phyloP scores from a whole-genome alignment of 64 coral and sea anemone species.

The Dendrophyllia cribrosa region DNA sequence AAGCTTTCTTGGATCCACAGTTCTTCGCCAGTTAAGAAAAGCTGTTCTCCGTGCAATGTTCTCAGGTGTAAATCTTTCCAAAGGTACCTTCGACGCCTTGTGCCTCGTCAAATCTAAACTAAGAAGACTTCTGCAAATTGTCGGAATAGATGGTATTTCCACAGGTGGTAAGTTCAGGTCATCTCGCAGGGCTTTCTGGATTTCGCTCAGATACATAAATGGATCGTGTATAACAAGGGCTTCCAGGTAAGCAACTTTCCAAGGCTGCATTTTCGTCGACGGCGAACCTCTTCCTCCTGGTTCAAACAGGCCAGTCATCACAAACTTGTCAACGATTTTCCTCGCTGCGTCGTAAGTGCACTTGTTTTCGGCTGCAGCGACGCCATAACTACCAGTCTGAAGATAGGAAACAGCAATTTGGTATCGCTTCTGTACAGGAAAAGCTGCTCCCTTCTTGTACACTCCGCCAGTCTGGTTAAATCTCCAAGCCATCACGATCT shows the following conservation, averaged over 20 bases:
- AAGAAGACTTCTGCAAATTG: too few relatives aligned
- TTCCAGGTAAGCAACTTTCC: slow-evolving; percentile 24
- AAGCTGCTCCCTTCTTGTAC: slow-evolving; percentile 4
- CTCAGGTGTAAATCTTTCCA: too few relatives aligned
- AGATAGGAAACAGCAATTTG: slow-evolving; percentile 40
- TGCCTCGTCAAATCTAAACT: too few relatives aligned
- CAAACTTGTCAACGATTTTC: slow-evolving; percentile 12
- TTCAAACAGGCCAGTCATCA: slow-evolving; percentile 12
- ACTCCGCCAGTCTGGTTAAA: background rate
- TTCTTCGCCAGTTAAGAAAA: too few relatives aligned
- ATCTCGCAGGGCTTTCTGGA: slow-evolving; percentile 1
- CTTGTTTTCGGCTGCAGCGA: background rate
- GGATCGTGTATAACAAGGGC: slow-evolving; percentile 20
- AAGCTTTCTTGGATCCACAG: too few relatives aligned
- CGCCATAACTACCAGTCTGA: background rate
- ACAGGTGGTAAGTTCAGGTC: background rate
- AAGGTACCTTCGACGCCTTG: too few relatives aligned
- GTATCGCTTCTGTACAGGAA: slow-evolving; percentile 32
- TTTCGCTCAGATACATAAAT: slow-evolving; percentile 31
- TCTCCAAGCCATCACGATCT: background rate
- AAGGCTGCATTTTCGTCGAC: background rate
- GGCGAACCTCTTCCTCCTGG: slow-evolving; percentile 5
- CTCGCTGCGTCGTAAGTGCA: slow-evolving; percentile 22
- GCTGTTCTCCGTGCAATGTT: too few relatives aligned
- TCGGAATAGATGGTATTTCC: background rate